phyloP scores from a whole-genome alignment of 2,113 vertebrate genomes.

The Albula glossodonta region DNA sequence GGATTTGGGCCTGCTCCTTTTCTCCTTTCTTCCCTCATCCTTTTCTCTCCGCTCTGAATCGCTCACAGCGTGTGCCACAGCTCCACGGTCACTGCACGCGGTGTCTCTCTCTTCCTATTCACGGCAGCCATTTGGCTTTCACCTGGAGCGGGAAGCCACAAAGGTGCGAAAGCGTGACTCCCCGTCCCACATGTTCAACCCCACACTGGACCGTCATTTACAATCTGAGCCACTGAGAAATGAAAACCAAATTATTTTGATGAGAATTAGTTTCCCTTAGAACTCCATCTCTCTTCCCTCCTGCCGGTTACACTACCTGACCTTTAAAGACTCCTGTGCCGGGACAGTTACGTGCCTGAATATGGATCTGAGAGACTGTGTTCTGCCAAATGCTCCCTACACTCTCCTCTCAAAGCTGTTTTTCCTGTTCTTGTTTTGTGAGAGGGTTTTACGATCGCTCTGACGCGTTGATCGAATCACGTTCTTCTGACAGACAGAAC shows the following conservation, averaged over 20 bases:
- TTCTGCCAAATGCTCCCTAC: background rate
- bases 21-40: slow-evolving; percentile 5
- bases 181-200: background rate
- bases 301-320: background rate
- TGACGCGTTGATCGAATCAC: background rate
- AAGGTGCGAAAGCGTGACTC: background rate
- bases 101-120: slow-evolving; percentile 9
- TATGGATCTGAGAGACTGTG: background rate
- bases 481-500: background rate
- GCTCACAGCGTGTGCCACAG: slow-evolving; percentile 17
- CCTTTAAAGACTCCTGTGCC: background rate
- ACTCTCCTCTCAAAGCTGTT: background rate
- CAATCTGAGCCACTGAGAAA: background rate
- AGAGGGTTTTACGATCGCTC: slow-evolving; percentile 14
- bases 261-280: background rate
- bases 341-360: background rate
- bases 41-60: slow-evolving; percentile 18
- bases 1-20: slow-evolving; percentile 10
- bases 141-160: slow-evolving; percentile 14
- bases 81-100: background rate
- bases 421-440: slow-evolving; percentile 25
- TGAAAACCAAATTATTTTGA: background rate
- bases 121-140: background rate
- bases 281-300: background rate
- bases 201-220: background rate